phyloP scores from a whole-genome alignment of 53 echinoderm and acorn worm species.

The Actinopyga echinites region DNA sequence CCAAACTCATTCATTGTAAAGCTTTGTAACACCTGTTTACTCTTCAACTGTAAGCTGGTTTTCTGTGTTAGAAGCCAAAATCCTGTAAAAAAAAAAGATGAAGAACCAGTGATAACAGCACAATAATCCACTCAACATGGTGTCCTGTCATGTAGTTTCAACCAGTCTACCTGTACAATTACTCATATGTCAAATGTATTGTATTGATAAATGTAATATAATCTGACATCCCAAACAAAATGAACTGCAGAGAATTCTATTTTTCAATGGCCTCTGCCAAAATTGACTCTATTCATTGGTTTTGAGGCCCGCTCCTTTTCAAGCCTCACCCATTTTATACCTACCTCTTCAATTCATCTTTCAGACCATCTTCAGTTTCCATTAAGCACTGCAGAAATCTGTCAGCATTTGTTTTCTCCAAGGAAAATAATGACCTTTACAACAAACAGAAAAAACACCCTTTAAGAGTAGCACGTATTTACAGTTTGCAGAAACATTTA shows the following conservation, averaged over 20 bases:
- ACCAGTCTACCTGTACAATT: no score
- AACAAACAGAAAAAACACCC: background rate
- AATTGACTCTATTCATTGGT: no score
- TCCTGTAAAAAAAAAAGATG: background rate
- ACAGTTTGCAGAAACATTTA: background rate
- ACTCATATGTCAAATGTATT: no score
- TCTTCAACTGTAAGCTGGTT: conserved; percentile 12
- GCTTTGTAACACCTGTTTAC: background rate
- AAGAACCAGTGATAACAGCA: background rate
- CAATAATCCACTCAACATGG: background rate
- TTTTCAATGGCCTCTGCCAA: no score
- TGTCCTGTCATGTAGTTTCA: no score
- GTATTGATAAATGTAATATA: no score
- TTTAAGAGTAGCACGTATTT: background rate
- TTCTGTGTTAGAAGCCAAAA: background rate
- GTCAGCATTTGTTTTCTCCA: conserved; percentile 27
- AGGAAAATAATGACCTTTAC: conserved; percentile 39
- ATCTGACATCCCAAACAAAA: no score
- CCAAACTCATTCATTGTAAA: no score
- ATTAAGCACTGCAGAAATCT: conserved; percentile 7
- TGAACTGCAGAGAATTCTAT: no score
- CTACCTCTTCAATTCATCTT: conserved; percentile 21
- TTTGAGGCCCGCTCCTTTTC: no score
- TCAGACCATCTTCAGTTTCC: conserved; percentile 11
- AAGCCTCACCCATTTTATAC: no score